Evolutionary conservation across 2,113 vertebrate genomes (phyloP).

Genomic region (Syngnathoides biaculeatus): DNA sequence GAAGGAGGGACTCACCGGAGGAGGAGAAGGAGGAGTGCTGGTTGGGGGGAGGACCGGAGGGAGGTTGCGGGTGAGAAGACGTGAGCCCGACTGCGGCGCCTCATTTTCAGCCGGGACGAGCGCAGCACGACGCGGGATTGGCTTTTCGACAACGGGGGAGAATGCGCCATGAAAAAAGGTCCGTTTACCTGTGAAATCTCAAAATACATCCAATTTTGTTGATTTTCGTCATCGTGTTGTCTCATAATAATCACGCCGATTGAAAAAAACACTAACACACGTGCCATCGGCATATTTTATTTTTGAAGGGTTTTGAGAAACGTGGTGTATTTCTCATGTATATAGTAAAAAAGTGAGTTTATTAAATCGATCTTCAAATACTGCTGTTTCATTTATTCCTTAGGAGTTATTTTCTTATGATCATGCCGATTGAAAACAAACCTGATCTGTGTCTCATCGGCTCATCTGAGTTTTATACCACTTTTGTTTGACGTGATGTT

Average conservation of each 20-base stretch:
- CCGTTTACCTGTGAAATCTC: not conserved
- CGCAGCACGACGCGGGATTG: not conserved
- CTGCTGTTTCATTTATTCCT: too few relatives aligned
- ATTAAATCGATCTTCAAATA: too few relatives aligned
- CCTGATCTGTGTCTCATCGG: too few relatives aligned
- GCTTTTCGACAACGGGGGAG: not conserved
- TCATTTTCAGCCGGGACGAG: not conserved
- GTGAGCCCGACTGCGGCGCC: not conserved
- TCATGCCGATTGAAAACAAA: too few relatives aligned
- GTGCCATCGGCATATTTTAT: not conserved
- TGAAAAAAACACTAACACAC: not conserved
- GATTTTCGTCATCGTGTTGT: not conserved
- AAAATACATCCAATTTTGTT: not conserved
- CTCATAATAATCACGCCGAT: not conserved
- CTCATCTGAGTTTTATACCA: too few relatives aligned
- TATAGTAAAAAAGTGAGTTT: too few relatives aligned
- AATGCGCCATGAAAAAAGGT: not conserved
- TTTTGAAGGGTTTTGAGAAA: not conserved
- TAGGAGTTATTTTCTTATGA: too few relatives aligned
- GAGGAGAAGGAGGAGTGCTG: not conserved
- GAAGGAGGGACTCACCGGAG: not conserved
- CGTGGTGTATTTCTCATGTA: not conserved
- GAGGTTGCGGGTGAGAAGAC: not conserved
- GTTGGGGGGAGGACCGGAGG: too few relatives aligned
- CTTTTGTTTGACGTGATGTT: too few relatives aligned